Percentiles rank a stretch among this genome's conserved stretches.
Evolutionary conservation across 2,113 vertebrate species (phyloP).

Genomic region (Ceyx margarethae): DNA sequence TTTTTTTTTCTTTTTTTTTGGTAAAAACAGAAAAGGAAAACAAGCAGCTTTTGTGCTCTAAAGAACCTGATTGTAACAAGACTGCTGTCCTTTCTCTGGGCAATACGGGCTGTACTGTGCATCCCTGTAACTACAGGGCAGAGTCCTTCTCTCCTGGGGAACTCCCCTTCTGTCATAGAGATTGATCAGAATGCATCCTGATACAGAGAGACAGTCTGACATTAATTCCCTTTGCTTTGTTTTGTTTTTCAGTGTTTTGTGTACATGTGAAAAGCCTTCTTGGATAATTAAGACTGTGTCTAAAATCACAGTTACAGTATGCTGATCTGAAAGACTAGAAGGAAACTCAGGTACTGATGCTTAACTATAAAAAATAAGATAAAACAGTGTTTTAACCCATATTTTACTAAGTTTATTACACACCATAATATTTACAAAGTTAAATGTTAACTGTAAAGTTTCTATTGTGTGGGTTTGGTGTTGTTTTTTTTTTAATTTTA

Average conservation of each 20-base stretch:
- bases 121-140: constrained; percentile 34
- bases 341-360: constrained; percentile 67
- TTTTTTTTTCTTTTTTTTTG: background rate
- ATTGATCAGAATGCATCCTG: constrained; percentile 62
- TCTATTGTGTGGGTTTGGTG: constrained; percentile 41
- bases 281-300: constrained; percentile 53
- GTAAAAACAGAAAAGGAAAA: constrained; percentile 9
- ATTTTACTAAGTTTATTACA: constrained; percentile 76
- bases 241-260: constrained; percentile 60
- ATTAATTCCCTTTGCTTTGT: constrained; percentile 50
- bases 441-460: constrained; percentile 73
- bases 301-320: constrained; percentile 40
- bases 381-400: constrained; percentile 75
- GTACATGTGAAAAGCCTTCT: constrained; percentile 61
- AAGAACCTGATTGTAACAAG: constrained; percentile 59
- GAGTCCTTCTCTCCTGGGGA: constrained; percentile 45
- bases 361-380: constrained; percentile 76
- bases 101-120: constrained; percentile 57
- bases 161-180: constrained; percentile 28
- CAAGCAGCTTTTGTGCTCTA: constrained; percentile 55
- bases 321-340: constrained; percentile 43
- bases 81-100: constrained; percentile 73
- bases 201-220: constrained; percentile 32
- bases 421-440: constrained; percentile 77
- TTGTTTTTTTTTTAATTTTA: background rate